Base-by-base conservation (phyloP, 2,888 invertebrate genomes). In the Lasius platythorax region DNA sequence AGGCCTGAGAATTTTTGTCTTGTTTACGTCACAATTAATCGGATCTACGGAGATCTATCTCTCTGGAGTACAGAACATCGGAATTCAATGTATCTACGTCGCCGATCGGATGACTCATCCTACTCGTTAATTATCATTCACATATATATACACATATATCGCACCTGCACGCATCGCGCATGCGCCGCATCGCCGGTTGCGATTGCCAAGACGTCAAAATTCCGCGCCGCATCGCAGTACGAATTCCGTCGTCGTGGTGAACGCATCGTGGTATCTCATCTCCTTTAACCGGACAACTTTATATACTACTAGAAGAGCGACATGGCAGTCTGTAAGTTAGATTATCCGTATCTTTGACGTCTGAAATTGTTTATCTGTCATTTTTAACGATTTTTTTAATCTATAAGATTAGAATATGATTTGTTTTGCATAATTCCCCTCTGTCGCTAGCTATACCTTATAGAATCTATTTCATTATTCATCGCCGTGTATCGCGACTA, bases 291-390 rank as follows among this genome's bases (percentile, higher is more conserved):
- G 78, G 58, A 67, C 73, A 33, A n/a, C n/a, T 28, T 58, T 11
- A 18, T n/a, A 50, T 58, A 33, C 3, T 40, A 11, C 18, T 3
- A 63, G 46, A 56, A 8, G 18, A 37, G 50, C 68, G 83, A 30
- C 56, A 90, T 90, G 89, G 89, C 89, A 53, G 82, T 90, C 73
- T 88, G 89, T 90, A 50, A 90, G 89, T 64, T 8, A 3, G 4
- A 53, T 6, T 53, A 53, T 6, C 2, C 50, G n/a, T 53, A n/a
- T 53, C 0, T 8, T 53, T 53, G 50, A 53, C n/a, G 2, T 50
- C 6, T n/a, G 18, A n/a, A 18, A 53, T n/a, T 0, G 8, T 53
- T n/a, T 8, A 53, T n/a, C 2, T 53, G n/a, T n/a, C 2, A n/a
- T 53, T n/a, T 53, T 53, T 18, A 53, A 46, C 3, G 3, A 11